These are phyloP conservation scores for Chrysocyon brachyurus DNA, from an alignment of 2,797 vertebrate genomes.

Conservation along the genomic window DNA sequence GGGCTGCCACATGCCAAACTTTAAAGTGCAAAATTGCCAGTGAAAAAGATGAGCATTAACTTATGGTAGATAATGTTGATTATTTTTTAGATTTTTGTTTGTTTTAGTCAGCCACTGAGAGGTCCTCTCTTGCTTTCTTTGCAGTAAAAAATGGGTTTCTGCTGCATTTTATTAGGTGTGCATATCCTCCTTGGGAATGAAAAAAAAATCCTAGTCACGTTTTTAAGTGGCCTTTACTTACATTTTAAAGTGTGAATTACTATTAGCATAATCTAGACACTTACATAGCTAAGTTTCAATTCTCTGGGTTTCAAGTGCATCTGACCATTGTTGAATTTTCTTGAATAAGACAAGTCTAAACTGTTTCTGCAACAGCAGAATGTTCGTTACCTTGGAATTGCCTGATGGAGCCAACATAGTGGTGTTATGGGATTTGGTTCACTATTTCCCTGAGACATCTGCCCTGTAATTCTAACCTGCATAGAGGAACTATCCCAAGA, in stretches of 20 bases:
- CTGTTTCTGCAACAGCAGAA: background rate
- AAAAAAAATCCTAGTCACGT: background rate
- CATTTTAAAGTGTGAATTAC: background rate
- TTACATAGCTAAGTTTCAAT: background rate
- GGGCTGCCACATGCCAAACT: background rate
- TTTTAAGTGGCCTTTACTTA: slow-evolving; percentile 3
- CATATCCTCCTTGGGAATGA: background rate
- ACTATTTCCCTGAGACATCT: background rate
- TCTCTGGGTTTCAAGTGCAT: background rate
- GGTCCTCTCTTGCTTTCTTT: background rate
- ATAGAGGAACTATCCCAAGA: background rate
- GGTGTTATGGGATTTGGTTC: background rate
- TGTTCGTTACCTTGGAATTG: background rate
- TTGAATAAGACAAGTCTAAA: background rate
- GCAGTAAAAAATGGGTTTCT: background rate
- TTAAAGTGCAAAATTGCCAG: background rate
- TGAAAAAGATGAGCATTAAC: background rate
- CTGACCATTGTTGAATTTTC: background rate
- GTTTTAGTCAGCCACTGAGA: background rate
- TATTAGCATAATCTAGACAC: background rate
- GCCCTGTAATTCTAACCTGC: background rate
- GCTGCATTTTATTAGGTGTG: background rate
- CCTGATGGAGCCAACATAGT: background rate
- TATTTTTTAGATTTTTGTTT: background rate
- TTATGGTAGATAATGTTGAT: background rate